phyloP scores from a whole-genome alignment of 2,113 vertebrate species.

The Macaca nemestrina region DNA sequence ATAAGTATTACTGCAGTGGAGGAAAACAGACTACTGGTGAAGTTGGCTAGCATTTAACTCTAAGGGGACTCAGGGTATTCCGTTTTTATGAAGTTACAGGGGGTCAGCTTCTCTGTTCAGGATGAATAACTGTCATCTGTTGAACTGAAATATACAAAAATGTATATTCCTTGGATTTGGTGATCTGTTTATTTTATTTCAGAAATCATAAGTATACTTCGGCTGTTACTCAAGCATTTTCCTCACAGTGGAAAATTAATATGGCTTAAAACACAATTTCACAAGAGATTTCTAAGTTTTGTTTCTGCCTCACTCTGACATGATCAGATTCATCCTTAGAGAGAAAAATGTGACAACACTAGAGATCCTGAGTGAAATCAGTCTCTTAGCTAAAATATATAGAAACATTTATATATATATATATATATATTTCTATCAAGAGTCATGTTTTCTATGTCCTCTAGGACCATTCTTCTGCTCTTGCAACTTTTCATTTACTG shows the following conservation, averaged over 20 bases:
- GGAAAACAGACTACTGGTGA: background rate
- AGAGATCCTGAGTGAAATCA: background rate
- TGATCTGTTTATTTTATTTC: background rate
- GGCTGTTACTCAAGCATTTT: background rate
- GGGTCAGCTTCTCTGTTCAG: background rate
- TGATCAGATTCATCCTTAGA: background rate
- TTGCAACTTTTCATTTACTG: background rate
- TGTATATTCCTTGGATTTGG: background rate
- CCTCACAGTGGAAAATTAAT: background rate
- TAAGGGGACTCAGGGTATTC: background rate
- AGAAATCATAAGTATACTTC: background rate
- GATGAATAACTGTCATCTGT: background rate
- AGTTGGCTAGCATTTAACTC: background rate
- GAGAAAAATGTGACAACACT: background rate
- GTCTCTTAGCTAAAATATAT: background rate
- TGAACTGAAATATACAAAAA: background rate
- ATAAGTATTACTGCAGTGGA: background rate
- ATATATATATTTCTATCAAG: background rate
- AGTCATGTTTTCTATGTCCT: background rate
- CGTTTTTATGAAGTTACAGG: background rate
- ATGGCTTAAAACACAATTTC: conserved; percentile 2
- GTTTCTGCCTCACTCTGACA: background rate
- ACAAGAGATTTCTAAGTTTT: conserved; percentile 1
- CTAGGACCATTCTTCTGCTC: background rate
- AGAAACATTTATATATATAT: background rate